phyloP scores from a whole-genome alignment of 1,140 invertebrate genomes.

The Nephotettix cincticeps region DNA sequence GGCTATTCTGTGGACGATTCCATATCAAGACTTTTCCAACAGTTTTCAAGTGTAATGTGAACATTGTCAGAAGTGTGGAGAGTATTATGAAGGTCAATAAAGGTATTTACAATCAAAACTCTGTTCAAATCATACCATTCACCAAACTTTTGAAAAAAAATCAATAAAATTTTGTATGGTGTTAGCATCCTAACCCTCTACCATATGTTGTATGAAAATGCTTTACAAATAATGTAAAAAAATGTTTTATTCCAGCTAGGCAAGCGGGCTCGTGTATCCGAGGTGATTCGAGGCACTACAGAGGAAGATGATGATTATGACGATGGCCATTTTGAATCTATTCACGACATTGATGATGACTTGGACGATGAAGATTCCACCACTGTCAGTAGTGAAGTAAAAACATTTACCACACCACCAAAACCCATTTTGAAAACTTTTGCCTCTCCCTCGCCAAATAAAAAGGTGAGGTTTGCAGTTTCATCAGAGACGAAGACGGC shows the following conservation, averaged over 20 bases:
- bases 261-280: neutral
- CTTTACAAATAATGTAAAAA: neutral
- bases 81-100: neutral
- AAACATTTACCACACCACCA: neutral
- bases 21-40: no score
- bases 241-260: neutral
- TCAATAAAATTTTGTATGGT: neutral
- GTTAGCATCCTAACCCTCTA: neutral
- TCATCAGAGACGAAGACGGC: neutral
- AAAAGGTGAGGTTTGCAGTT: constrained; percentile 27
- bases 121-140: neutral
- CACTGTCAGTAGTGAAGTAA: neutral
- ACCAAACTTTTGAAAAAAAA: neutral
- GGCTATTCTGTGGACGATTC: no score
- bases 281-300: constrained; percentile 36
- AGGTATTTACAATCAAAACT: neutral
- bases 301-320: constrained; percentile 53
- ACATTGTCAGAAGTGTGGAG: no score
- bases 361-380: constrained; percentile 44
- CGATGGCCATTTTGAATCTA: constrained; percentile 51
- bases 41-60: no score
- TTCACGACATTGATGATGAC: constrained; percentile 53
- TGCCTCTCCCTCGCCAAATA: neutral
- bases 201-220: neutral
- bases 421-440: constrained; percentile 24